Base-by-base conservation (phyloP, 2,113 vertebrate species). In the Carassius gibelio region DNA sequence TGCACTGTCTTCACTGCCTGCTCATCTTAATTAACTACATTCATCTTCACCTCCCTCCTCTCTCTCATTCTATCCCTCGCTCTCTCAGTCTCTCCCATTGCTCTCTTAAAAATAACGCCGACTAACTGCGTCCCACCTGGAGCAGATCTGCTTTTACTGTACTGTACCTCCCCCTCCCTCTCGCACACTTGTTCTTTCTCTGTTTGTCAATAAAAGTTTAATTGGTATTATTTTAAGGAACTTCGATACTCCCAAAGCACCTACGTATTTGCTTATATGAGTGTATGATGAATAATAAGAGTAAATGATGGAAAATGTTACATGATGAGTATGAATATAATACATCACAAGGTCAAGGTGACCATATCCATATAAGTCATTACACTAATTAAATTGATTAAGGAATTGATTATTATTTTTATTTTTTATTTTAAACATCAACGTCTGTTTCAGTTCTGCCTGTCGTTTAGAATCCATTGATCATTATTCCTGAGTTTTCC, bases 21-120 rank as follows among this genome's bases (percentile, higher is more conserved):
- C 94, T 95, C 93, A 88, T 95, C 95, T 95, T 95, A 95, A 95
- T 95, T 95, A 95, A 95, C 94, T 92, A 94, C 94, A 95, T 95
- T 95, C 94, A 95, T 95, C 95, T 95, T 95, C 92, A 86, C 92
- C 94, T 94, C 93, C 92, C 93, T 93, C 89, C 23, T 86, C 90
- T 91, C 90, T 88, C 90, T 89, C 90, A 72, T 87, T 91, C 34
- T 74, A 42, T 72, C 86, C 5, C 88, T 87, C 87, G 90, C 89
- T 89, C 90, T 90, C 88, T 85, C 87, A 89, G 26, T 75, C 72
- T 59, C 83, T 8, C 88, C 11, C 89, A 83, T 88, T 86, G 89
- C 92, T 93, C 92, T 92, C 93, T 93, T 93, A 95, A 95, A 82
- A 95, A 95, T 95, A 95, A 94, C 88, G 90, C 90, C 90, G 92